Evolutionary conservation across 2,888 invertebrate genomes (phyloP).

Genomic region (Drosophila anomalata): DNA sequence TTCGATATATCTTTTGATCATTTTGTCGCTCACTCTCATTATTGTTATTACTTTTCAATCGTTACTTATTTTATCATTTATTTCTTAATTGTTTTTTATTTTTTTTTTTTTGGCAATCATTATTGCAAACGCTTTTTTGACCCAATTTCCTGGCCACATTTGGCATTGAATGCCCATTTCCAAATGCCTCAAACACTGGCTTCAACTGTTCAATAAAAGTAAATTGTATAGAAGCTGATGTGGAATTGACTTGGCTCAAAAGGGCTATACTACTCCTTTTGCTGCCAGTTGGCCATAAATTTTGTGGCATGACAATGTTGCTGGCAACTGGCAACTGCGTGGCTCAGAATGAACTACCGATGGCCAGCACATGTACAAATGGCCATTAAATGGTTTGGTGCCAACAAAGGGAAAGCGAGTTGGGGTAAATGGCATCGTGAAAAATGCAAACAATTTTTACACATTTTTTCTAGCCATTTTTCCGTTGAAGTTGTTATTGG

Average conservation of each 20-base stretch:
- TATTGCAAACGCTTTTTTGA: slow-evolving; percentile 68
- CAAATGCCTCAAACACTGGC: slow-evolving; percentile 13
- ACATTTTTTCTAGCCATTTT: slow-evolving; percentile 60
- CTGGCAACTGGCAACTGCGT: slow-evolving; percentile 55
- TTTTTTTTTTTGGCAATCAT: slow-evolving; percentile 33
- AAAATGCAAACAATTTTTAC: slow-evolving; percentile 58
- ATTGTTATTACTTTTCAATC: slow-evolving; percentile 68
- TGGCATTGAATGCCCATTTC: slow-evolving; percentile 49
- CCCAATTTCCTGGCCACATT: slow-evolving; percentile 60
- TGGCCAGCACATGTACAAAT: slow-evolving; percentile 68
- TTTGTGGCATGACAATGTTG: slow-evolving; percentile 69
- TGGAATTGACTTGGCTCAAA: slow-evolving; percentile 25
- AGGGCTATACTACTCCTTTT: slow-evolving; percentile 23
- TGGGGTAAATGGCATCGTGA: slow-evolving; percentile 24
- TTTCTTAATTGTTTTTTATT: slow-evolving; percentile 28
- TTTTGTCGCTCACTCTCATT: slow-evolving; percentile 70
- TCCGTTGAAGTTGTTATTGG: slow-evolving; percentile 30
- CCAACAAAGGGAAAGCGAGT: slow-evolving; percentile 1
- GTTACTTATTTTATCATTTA: slow-evolving; percentile 53
- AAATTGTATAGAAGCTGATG: slow-evolving; percentile 19
- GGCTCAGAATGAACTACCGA: slow-evolving; percentile 63
- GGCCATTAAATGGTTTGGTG: slow-evolving; percentile 47
- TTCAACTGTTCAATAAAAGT: slow-evolving; percentile 1
- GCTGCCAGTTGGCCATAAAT: slow-evolving; percentile 58
- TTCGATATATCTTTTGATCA: slow-evolving; percentile 49